Evolutionary conservation across 2,113 vertebrate species (phyloP).

Genomic region (Morone saxatilis): DNA sequence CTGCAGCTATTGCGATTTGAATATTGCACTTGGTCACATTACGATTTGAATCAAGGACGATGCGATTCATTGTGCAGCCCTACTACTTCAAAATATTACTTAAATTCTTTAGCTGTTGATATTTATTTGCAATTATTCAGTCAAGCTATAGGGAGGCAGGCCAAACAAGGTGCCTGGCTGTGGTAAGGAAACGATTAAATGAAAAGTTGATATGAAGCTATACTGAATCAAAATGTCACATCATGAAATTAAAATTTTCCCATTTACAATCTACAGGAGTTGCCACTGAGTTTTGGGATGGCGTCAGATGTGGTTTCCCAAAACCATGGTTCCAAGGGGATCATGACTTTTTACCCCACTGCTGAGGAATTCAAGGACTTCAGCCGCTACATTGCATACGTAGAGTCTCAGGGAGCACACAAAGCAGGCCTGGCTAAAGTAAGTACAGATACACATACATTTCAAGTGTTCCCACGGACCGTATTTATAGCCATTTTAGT

Average conservation of each 20-base stretch:
- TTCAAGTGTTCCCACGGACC: not conserved
- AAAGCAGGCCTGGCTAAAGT: conserved; percentile 95
- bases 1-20: no score
- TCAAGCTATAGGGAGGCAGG: not conserved
- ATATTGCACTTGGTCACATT: no score
- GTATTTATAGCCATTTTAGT: not conserved
- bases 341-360: conserved; percentile 96
- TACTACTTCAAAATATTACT: not conserved
- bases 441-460: conserved; percentile 38
- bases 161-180: not conserved
- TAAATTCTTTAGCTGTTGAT: not conserved
- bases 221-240: not conserved
- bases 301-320: conserved; percentile 84
- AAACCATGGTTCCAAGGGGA: conserved; percentile 85
- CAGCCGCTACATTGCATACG: conserved; percentile 93
- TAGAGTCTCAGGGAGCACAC: conserved; percentile 95
- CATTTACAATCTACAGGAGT: conserved; percentile 42
- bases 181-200: not conserved
- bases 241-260: not conserved
- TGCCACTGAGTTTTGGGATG: conserved; percentile 74
- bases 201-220: not conserved
- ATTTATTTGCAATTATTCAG: not conserved
- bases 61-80: no score
- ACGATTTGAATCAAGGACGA: no score
- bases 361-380: conserved; percentile 94